Conservation (phyloP, 2,113 vertebrate species). For the Cavia aperea region DNA sequence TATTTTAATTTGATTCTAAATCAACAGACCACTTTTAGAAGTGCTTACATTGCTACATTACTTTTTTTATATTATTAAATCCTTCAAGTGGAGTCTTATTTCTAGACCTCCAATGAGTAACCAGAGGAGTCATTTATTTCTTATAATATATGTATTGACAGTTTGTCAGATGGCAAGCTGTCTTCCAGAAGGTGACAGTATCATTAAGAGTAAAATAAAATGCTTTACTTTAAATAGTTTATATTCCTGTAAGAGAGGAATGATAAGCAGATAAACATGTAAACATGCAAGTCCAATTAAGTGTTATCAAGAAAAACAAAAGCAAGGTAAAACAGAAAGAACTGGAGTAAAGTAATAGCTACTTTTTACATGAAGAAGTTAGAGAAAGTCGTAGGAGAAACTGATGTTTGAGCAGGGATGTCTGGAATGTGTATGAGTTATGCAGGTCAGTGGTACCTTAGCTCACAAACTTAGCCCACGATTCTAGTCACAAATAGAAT, state of each 20-base stretch:
- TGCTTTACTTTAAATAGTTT: constrained; percentile 4
- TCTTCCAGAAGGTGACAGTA: not conserved
- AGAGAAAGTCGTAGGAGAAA: not conserved
- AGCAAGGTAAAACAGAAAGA: not conserved
- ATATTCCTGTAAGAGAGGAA: not conserved
- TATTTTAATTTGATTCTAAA: constrained; percentile 62
- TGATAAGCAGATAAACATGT: not conserved
- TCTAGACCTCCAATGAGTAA: constrained; percentile 21
- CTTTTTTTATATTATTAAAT: constrained; percentile 5
- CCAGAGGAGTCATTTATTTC: not conserved
- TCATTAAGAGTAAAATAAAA: not conserved
- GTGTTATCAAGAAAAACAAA: not conserved
- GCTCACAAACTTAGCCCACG: not conserved
- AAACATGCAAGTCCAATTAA: not conserved
- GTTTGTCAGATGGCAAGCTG: not conserved
- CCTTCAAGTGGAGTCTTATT: constrained; percentile 38
- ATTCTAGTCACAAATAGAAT: not conserved
- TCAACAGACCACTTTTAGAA: constrained; percentile 58
- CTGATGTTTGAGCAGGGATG: not conserved
- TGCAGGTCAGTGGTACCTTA: not conserved
- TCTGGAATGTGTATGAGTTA: not conserved
- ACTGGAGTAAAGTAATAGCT: not conserved
- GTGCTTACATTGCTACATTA: constrained; percentile 31
- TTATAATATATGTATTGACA: constrained; percentile 34
- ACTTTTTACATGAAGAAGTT: not conserved